Evolutionary conservation across 2,113 vertebrate species (phyloP).

Genomic region (Dunckerocampus dactyliophorus): DNA sequence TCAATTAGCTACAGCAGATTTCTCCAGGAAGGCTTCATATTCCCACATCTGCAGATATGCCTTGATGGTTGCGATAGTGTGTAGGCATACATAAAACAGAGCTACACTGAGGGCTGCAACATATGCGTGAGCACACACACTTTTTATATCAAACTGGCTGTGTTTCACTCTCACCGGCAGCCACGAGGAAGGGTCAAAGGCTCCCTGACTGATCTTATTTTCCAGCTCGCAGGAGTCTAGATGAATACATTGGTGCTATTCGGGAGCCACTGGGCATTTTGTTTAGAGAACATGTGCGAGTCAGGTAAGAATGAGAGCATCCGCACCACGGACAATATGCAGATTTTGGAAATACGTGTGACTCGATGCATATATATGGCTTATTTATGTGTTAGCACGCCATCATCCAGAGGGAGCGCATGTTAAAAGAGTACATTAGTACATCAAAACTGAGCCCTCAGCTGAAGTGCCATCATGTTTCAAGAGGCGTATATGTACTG

Average conservation of each 20-base stretch:
- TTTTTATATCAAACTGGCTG: conserved; percentile 24
- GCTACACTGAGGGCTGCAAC: conserved; percentile 32
- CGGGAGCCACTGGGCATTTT: conserved; percentile 44
- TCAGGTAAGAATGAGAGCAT: conserved; percentile 26
- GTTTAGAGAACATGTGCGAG: conserved; percentile 36
- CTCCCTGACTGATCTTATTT: conserved; percentile 72
- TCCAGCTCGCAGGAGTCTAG: conserved; percentile 59
- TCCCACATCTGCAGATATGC: conserved; percentile 20
- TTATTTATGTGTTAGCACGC: not conserved
- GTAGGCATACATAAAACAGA: conserved; percentile 41
- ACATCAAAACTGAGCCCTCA: too few species aligned
- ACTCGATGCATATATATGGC: conserved; percentile 2
- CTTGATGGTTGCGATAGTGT: conserved; percentile 11
- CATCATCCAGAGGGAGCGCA: too few species aligned
- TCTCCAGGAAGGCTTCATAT: conserved; percentile 41
- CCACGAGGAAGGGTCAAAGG: conserved; percentile 65
- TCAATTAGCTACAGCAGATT: conserved; percentile 33
- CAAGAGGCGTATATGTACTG: too few species aligned
- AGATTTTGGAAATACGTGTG: conserved; percentile 4
- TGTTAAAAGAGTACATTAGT: too few species aligned
- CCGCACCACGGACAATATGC: conserved; percentile 10
- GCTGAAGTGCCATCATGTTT: too few species aligned
- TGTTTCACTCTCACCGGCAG: conserved; percentile 54
- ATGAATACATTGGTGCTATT: conserved; percentile 69
- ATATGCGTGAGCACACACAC: conserved; percentile 24